Evolutionary conservation across 2,888 invertebrate genomes (phyloP).

Genomic region (Ellobium chinense): DNA sequence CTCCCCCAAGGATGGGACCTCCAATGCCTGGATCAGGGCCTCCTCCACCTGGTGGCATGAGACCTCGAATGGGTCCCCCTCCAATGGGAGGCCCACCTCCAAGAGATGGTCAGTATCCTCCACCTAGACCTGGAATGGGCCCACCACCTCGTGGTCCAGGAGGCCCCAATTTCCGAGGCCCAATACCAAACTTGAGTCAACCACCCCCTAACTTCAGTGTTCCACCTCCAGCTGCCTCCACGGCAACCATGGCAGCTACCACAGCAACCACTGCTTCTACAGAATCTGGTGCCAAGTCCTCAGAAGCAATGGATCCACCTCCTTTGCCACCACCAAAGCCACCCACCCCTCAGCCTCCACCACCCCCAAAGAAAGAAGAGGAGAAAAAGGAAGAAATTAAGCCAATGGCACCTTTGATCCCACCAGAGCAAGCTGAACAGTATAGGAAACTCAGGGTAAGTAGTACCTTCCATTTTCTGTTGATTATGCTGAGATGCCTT

Average conservation of each 20-base stretch:
- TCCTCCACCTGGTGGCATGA: constrained; percentile 28
- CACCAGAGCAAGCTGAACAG: constrained; percentile 75
- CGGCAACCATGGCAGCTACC: neutral
- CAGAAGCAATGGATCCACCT: constrained; percentile 51
- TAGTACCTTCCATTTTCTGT: too few relatives aligned
- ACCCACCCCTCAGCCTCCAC: constrained; percentile 71
- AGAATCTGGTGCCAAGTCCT: constrained; percentile 10
- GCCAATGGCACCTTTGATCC: constrained; percentile 63
- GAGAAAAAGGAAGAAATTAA: constrained; percentile 62
- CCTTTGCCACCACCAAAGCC: constrained; percentile 71
- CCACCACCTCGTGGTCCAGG: constrained; percentile 27
- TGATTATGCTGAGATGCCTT: too few relatives aligned
- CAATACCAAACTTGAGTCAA: constrained; percentile 41
- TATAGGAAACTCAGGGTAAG: constrained; percentile 63
- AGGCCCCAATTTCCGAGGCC: constrained; percentile 46
- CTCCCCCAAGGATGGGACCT: constrained; percentile 50
- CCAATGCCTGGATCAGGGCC: constrained; percentile 46
- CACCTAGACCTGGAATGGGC: constrained; percentile 43
- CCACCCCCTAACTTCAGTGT: constrained; percentile 42
- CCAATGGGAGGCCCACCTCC: constrained; percentile 24
- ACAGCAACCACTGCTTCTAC: constrained; percentile 12
- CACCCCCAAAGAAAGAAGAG: constrained; percentile 67
- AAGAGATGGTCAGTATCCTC: constrained; percentile 36
- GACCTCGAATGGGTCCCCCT: constrained; percentile 33
- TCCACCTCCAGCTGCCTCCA: constrained; percentile 30